Base-by-base conservation (phyloP, 2,113 vertebrate genomes). In the Aphelocoma coerulescens region DNA sequence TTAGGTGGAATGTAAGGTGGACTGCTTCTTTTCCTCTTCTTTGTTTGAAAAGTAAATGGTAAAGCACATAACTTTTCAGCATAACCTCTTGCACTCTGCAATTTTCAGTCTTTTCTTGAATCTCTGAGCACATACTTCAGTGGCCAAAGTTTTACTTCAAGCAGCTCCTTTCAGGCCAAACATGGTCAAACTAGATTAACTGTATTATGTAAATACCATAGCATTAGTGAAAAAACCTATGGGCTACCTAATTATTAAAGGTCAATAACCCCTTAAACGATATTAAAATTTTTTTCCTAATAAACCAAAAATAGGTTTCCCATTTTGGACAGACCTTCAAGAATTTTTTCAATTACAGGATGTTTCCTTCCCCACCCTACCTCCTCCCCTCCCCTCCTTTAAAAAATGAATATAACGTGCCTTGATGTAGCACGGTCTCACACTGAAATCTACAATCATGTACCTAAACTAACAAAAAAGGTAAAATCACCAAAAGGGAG, bases 391-490 rank as follows among this genome's bases (percentile, higher is more conserved):
- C 10, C 5, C 22, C 15, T 35, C 13, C 52, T 96, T 94, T 92
- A 95, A 89, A 89, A 95, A 92, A 74, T 74, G 74, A 96, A 88
- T 97, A 93, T 74, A 91, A 54, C 39, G 26, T 88, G 52, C 73
- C 93, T 97, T 96, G 73, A 97, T 94, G 81, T 88, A 74, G 94
- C 51, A 22, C 3, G 3, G 77, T 94, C 83, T 95, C 30, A 90
- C 37, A 81, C 35, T 87, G 85, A 97, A 96, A 87, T 80, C 62
- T 96, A 93, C 18, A 90, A 66, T 93, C 88, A 97, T 90, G 86
- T 79, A 96, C 91, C 88, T 97, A 97, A 97, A 92, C 85, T 85
- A 95, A 97, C 73, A 95, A 84, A 93, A 96, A 96, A 96, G 75
- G 52, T 95, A 94, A 92, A 97, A 94, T 57, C 63, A 88, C 71